phyloP scores from a whole-genome alignment of 2,888 invertebrate genomes.

The Crepidodera aurea region DNA sequence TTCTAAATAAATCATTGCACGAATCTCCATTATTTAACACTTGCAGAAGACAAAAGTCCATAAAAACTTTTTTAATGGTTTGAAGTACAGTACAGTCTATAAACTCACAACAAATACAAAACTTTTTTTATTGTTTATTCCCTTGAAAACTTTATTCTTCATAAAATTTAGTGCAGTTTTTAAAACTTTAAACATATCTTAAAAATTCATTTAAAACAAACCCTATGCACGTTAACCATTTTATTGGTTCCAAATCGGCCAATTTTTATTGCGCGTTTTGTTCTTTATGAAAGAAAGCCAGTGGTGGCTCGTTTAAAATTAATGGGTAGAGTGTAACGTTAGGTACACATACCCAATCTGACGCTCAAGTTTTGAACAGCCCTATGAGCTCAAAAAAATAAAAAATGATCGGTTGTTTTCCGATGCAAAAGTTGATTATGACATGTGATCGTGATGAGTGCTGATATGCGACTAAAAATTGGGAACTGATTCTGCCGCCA shows the following conservation, averaged over 20 bases:
- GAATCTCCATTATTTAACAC: constrained; percentile 6
- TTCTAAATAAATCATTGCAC: too few species aligned
- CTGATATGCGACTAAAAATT: too few species aligned
- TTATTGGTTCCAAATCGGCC: neutral
- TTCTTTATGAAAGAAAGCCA: too few species aligned
- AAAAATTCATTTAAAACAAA: constrained; percentile 6
- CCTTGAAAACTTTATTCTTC: constrained; percentile 8
- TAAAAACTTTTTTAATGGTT: constrained; percentile 12
- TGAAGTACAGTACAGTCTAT: constrained; percentile 8
- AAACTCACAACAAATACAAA: constrained; percentile 1
- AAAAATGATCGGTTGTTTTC: too few species aligned
- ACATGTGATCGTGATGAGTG: too few species aligned
- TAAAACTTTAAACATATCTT: constrained; percentile 3
- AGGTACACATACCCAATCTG: too few species aligned
- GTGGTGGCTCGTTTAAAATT: too few species aligned
- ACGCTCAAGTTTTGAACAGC: too few species aligned
- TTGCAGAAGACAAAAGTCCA: neutral
- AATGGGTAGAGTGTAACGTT: too few species aligned
- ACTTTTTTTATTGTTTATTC: constrained; percentile 4
- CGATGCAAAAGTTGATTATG: too few species aligned
- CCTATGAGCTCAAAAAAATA: too few species aligned
- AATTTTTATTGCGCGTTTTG: neutral
- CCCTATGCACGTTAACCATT: neutral
- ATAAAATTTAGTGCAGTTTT: constrained; percentile 10
- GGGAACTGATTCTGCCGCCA: too few species aligned